Evolutionary conservation across 2,797 vertebrate genomes (phyloP).

Genomic region (Enteromius radiatus): DNA sequence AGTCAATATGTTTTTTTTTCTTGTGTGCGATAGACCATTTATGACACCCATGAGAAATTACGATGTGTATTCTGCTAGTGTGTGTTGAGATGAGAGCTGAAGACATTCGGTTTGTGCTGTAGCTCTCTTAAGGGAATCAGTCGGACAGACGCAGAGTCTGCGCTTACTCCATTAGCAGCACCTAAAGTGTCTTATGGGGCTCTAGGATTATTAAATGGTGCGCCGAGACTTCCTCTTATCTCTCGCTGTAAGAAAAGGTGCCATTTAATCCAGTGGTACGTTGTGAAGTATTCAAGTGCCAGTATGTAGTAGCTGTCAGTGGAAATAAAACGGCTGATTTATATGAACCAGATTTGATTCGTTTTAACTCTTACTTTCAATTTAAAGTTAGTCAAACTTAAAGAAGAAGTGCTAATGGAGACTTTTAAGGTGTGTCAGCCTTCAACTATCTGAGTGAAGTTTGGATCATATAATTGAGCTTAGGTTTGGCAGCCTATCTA

Average conservation of each 20-base stretch:
- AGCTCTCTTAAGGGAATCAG: slow-evolving; percentile 32
- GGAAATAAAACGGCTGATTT: slow-evolving; percentile 13
- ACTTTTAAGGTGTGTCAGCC: background rate
- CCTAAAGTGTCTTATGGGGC: slow-evolving; percentile 38
- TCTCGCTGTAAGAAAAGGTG: slow-evolving; percentile 39
- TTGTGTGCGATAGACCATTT: background rate
- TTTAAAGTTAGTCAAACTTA: slow-evolving; percentile 3
- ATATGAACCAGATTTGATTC: slow-evolving; percentile 29
- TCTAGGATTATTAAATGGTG: slow-evolving; percentile 41
- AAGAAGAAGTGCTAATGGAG: background rate
- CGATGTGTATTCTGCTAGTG: background rate
- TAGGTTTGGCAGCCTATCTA: background rate
- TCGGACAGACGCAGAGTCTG: slow-evolving; percentile 15
- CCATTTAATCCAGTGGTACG: slow-evolving; percentile 23
- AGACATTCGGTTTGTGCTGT: background rate
- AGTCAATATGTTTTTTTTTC: background rate
- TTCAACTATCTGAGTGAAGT: background rate
- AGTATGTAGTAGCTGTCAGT: slow-evolving; percentile 30
- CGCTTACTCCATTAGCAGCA: slow-evolving; percentile 42
- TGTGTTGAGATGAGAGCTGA: background rate
- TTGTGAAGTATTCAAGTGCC: slow-evolving; percentile 13
- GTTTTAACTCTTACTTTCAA: slow-evolving; percentile 22
- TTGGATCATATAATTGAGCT: slow-evolving; percentile 1
- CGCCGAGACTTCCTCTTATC: slow-evolving; percentile 35
- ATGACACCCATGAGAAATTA: background rate